Conservation (phyloP, 35 echinoderm and acorn worm species). For the Heliocidaris erythrogramma region DNA sequence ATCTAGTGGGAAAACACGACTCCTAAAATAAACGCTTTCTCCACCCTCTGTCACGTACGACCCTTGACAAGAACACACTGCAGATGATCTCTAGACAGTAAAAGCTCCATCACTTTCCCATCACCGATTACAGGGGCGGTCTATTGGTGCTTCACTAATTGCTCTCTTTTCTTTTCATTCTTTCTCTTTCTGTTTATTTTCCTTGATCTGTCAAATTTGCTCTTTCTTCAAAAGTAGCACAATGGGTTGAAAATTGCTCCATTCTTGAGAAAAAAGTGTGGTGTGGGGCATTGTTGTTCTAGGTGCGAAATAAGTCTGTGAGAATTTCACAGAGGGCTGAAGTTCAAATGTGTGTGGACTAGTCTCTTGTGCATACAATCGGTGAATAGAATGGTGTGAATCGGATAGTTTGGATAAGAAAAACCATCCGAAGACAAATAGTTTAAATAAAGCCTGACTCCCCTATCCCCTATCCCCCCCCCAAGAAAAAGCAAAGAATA, state of each 20-base stretch:
- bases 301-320: background rate
- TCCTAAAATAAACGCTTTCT: slow-evolving; percentile 37
- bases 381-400: background rate
- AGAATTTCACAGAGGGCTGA: background rate
- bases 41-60: slow-evolving; percentile 4
- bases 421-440: background rate
- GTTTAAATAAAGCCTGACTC: background rate
- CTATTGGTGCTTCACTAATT: background rate
- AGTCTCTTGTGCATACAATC: slow-evolving; percentile 23
- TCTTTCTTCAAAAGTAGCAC: slow-evolving; percentile 14
- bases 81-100: slow-evolving; percentile 1
- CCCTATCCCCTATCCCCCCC: background rate
- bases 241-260: background rate
- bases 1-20: slow-evolving; percentile 37
- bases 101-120: background rate
- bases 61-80: background rate
- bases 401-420: background rate
- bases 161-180: background rate
- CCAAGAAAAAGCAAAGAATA: background rate
- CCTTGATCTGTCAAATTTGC: slow-evolving; percentile 39
- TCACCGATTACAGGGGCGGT: background rate
- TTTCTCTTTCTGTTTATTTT: slow-evolving; percentile 18
- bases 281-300: background rate
- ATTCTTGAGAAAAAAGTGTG: background rate
- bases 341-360: background rate